phyloP scores from a whole-genome alignment of 2,797 vertebrate species.

The Esox masquinongy region DNA sequence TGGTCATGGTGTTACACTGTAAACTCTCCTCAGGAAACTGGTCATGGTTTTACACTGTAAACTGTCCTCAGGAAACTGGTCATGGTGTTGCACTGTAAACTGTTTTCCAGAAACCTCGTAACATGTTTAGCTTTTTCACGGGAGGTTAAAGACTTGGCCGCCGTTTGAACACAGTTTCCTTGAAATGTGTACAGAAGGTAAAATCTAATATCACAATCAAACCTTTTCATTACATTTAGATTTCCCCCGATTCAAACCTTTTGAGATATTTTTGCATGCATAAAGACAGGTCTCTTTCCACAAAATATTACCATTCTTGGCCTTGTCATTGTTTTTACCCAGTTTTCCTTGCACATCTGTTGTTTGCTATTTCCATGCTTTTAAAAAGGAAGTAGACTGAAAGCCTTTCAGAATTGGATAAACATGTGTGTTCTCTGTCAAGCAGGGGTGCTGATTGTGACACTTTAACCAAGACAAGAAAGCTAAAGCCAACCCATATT shows the following conservation, averaged over 20 bases:
- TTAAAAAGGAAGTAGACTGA: conserved; percentile 21
- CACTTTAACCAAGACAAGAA: conserved; percentile 21
- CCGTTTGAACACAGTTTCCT: conserved; percentile 25
- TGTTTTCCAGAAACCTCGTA: conserved; percentile 1
- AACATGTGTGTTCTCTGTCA: conserved; percentile 27
- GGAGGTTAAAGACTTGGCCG: conserved; percentile 31
- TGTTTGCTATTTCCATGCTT: conserved; percentile 15
- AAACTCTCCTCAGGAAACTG: conserved; percentile 4
- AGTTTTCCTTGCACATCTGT: conserved; percentile 12
- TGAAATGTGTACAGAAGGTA: conserved; percentile 48
- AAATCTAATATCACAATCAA: conserved; percentile 29
- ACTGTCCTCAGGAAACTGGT: conserved; percentile 1
- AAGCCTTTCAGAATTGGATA: conserved; percentile 19
- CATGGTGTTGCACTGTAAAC: conserved; percentile 17
- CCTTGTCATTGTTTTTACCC: conserved; percentile 7
- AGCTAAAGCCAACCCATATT: conserved; percentile 21
- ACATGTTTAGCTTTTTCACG: conserved; percentile 7
- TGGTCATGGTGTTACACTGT: conserved; percentile 19
- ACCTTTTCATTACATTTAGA: conserved; percentile 13
- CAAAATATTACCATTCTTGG: background rate
- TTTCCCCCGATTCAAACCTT: background rate
- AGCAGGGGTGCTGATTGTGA: conserved; percentile 41
- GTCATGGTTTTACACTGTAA: conserved; percentile 19
- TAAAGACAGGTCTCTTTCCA: conserved; percentile 3
- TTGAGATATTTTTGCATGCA: background rate